These are phyloP conservation scores for Melanotaenia trifasciata DNA, from an alignment of 2,797 vertebrate genomes.

Conservation along the genomic window DNA sequence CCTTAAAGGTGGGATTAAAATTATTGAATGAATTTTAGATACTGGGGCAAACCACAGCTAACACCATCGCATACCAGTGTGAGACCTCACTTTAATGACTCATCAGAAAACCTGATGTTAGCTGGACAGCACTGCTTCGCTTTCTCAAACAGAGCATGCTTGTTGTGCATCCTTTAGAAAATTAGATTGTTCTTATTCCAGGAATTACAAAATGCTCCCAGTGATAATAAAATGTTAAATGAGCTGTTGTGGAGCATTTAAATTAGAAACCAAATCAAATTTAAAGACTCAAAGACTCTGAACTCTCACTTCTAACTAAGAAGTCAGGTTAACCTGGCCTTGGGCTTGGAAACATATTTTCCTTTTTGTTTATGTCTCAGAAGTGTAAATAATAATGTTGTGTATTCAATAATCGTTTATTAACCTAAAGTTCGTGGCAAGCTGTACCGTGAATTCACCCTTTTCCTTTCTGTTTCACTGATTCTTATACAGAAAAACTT, in stretches of 20 bases:
- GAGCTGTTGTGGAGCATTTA: no score
- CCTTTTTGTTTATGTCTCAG: slow-evolving; percentile 12
- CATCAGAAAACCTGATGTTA: no score
- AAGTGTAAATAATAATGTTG: not conserved
- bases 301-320: not conserved
- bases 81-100: not conserved
- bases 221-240: no score
- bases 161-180: no score
- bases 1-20: not conserved
- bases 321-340: not conserved
- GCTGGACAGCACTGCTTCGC: no score
- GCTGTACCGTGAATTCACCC: slow-evolving; percentile 9
- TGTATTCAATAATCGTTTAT: not conserved
- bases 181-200: no score
- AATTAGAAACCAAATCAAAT: not conserved
- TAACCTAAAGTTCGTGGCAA: slow-evolving; percentile 14
- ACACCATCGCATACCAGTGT: slow-evolving; percentile 1
- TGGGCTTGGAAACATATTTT: not conserved
- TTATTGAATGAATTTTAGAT: not conserved
- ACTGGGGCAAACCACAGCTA: slow-evolving; percentile 10
- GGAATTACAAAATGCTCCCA: no score
- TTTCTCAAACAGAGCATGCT: no score
- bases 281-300: not conserved
- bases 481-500: slow-evolving; percentile 35
- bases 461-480: slow-evolving; percentile 30